Evolutionary conservation across 2,113 vertebrate species (phyloP), one percentile per base, ranked within the genome.

Genomic region (Heterocephalus glaber): DNA sequence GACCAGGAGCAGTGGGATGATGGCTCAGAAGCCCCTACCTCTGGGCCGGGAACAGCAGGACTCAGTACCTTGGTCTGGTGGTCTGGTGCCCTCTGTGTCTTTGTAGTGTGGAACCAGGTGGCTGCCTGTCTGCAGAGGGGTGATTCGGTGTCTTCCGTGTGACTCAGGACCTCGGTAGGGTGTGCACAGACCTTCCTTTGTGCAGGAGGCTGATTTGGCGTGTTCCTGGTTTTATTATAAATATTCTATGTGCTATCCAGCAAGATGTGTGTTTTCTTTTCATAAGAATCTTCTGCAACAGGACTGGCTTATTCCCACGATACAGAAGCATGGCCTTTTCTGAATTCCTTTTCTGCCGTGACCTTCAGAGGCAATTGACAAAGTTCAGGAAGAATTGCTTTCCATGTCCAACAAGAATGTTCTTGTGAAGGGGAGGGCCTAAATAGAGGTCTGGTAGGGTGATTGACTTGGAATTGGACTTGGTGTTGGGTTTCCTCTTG

Each of bases 161-260:
- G n/a, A n/a, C n/a, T n/a, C n/a, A n/a, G n/a, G n/a, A n/a, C n/a
- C n/a, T n/a, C n/a, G n/a, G n/a, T n/a, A n/a, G n/a, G n/a, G n/a
- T n/a, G n/a, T n/a, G n/a, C n/a, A n/a, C n/a, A n/a, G n/a, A n/a
- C n/a, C n/a, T n/a, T n/a, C n/a, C n/a, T n/a, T n/a, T n/a, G n/a
- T n/a, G n/a, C n/a, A n/a, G n/a, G n/a, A n/a, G n/a, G n/a, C n/a
- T n/a, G n/a, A n/a, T n/a, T n/a, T n/a, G n/a, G n/a, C n/a, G n/a
- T n/a, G n/a, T n/a, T n/a, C n/a, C 72, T 17, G 7, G 11, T 80
- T 87, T 77, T 90, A 4, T 65, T 84, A 90, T 76, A 94, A 90
- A 28, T 10, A 80, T 77, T 56, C 38, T 38, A 41, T 35, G 10
- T 24, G 65, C 2, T 9, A 63, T 49, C 20, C 72, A 93, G 54